Conservation (phyloP, 2,113 vertebrate genomes). For the Perca schrenkii region DNA sequence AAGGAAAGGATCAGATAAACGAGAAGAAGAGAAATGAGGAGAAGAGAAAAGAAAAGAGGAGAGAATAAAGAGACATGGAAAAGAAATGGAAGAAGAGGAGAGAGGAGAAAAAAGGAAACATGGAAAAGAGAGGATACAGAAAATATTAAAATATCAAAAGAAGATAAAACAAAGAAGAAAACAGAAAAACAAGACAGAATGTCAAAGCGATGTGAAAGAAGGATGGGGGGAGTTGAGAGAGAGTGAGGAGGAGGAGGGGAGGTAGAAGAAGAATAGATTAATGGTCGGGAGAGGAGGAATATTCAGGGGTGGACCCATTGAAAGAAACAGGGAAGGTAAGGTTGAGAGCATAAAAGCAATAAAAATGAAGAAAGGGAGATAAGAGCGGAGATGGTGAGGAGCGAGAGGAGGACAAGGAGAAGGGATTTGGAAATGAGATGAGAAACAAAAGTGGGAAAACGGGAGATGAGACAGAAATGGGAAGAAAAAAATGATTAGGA, state of each 20-base stretch:
- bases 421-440: conserved; percentile 9
- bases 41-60: not conserved
- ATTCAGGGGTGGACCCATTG: not conserved
- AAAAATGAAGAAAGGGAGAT: conserved; percentile 30
- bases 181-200: not conserved
- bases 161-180: not conserved
- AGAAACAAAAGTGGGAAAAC: not conserved
- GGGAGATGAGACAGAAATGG: not conserved
- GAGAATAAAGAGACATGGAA: not conserved
- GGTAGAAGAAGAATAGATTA: conserved; percentile 20
- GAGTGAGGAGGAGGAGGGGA: not conserved
- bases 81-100: not conserved
- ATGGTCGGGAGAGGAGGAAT: conserved; percentile 11
- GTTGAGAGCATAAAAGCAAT: conserved; percentile 29
- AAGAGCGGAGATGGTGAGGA: not conserved
- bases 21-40: too few species aligned
- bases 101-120: not conserved
- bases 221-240: not conserved
- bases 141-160: not conserved
- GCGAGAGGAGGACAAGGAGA: conserved; percentile 5
- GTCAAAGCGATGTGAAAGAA: not conserved
- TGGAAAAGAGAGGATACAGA: not conserved
- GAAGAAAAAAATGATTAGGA: not conserved
- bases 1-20: not conserved
- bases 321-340: conserved; percentile 2